Conservation (phyloP, 2,797 vertebrate genomes). For the Enteromius thamalakanensis region DNA sequence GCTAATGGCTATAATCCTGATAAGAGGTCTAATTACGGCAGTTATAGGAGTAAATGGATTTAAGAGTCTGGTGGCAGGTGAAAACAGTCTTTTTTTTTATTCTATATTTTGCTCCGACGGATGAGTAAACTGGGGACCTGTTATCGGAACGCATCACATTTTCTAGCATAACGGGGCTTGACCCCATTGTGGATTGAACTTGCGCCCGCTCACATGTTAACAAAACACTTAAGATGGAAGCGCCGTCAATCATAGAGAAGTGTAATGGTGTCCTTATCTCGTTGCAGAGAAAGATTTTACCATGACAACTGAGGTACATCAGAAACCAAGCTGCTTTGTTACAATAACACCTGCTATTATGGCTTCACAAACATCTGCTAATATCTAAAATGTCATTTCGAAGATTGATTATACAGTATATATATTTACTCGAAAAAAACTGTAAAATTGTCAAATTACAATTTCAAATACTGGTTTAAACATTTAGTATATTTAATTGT, state of each 20-base stretch:
- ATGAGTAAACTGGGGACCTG: not conserved
- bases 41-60: constrained; percentile 51
- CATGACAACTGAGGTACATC: constrained; percentile 20
- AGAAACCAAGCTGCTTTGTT: not conserved
- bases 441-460: not conserved
- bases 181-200: constrained; percentile 18
- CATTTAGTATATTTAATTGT: too few species aligned
- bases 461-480: too few species aligned
- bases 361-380: not conserved
- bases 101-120: constrained; percentile 10
- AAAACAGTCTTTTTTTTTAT: constrained; percentile 34
- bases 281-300: not conserved
- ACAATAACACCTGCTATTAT: constrained; percentile 12
- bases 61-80: constrained; percentile 39
- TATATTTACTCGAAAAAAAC: not conserved
- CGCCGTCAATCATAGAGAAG: constrained; percentile 18
- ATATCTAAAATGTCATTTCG: not conserved
- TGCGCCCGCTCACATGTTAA: not conserved
- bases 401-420: not conserved
- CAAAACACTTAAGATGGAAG: constrained; percentile 40
- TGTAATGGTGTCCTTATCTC: constrained; percentile 22
- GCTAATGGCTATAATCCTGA: constrained; percentile 50
- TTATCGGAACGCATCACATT: constrained; percentile 24
- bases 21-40: constrained; percentile 51
- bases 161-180: constrained; percentile 19